Conservation (phyloP, 2,888 invertebrate species). For the Habrosyne pyritoides region DNA sequence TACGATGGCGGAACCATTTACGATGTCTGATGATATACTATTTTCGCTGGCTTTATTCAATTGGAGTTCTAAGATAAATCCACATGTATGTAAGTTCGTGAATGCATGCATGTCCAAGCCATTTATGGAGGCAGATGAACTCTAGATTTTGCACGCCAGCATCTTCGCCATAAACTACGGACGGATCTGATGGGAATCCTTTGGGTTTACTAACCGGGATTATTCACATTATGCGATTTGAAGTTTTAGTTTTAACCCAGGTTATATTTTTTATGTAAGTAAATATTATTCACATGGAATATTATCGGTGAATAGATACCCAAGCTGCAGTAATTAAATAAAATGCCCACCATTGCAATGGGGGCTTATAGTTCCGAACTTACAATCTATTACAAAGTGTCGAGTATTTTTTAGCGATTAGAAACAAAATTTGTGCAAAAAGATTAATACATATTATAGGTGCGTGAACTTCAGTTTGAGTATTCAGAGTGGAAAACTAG, state of each 20-base stretch:
- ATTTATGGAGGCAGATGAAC: constrained; percentile 43
- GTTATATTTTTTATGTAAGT: too few relatives aligned
- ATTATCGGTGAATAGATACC: too few relatives aligned
- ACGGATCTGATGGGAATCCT: constrained; percentile 29
- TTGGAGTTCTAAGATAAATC: background rate
- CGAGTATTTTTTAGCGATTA: too few relatives aligned
- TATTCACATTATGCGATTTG: background rate
- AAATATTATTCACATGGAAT: too few relatives aligned
- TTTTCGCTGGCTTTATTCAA: background rate
- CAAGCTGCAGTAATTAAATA: too few relatives aligned
- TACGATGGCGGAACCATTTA: background rate
- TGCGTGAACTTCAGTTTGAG: constrained; percentile 20
- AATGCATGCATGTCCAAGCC: constrained; percentile 21
- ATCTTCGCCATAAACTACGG: constrained; percentile 41
- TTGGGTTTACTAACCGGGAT: background rate
- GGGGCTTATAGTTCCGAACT: too few relatives aligned
- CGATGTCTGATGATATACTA: background rate
- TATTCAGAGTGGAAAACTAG: constrained; percentile 10
- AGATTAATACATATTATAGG: constrained; percentile 35
- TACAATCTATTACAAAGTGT: too few relatives aligned
- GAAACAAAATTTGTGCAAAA: constrained; percentile 20
- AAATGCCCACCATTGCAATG: too few relatives aligned
- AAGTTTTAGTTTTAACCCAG: too few relatives aligned
- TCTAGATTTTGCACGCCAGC: constrained; percentile 47
- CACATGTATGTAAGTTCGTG: background rate